phyloP scores from a whole-genome alignment of 1,140 invertebrate genomes.

The Portunus trituberculatus region DNA sequence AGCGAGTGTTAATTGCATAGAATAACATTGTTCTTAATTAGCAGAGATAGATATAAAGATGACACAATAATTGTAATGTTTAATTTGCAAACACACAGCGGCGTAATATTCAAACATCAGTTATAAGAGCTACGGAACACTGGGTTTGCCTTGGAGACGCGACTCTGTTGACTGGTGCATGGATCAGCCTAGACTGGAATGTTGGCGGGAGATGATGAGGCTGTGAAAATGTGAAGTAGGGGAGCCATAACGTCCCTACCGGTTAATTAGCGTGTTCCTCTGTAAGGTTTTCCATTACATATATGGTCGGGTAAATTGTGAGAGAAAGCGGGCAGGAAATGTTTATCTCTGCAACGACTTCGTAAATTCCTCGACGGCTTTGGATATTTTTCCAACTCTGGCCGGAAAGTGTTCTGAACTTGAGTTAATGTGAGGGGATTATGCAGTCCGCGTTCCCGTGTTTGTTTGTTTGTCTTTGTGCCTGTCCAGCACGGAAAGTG shows the following conservation, averaged over 20 bases:
- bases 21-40: too few species aligned
- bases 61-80: neutral
- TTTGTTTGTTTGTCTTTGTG: neutral
- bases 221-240: neutral
- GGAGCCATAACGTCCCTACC: neutral
- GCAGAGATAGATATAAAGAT: too few species aligned
- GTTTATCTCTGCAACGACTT: neutral
- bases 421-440: constrained; percentile 22
- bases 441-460: neutral
- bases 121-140: neutral
- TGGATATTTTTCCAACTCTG: neutral
- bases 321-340: neutral
- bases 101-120: neutral
- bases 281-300: neutral
- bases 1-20: too few species aligned
- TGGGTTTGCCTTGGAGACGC: neutral
- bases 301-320: neutral
- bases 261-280: neutral
- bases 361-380: neutral
- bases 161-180: neutral
- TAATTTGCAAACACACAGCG: neutral
- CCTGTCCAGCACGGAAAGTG: neutral
- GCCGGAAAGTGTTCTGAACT: neutral
- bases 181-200: neutral
- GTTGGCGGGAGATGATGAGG: neutral